Base-by-base conservation (phyloP, 1,140 invertebrate genomes). In the Rhagoletis pomonella region DNA sequence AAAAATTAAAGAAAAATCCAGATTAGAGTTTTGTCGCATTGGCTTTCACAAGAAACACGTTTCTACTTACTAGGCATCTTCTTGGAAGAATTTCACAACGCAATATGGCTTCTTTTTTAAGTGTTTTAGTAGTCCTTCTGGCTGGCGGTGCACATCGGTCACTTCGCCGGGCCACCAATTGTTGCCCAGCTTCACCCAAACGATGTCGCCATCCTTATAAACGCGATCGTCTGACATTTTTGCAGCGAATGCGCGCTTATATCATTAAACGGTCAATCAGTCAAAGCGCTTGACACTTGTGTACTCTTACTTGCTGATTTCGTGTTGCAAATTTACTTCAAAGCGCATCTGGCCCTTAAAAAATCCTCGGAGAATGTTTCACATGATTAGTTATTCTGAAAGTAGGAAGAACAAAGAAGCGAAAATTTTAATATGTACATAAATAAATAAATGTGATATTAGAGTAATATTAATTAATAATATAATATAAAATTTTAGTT, bases 131-230 rank as follows among this genome's bases (percentile, higher is more conserved):
- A 96, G 94, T 88, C 95, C 95, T 86, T 94, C 94, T 1, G 95
- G 95, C 69, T 96, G 92, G 90, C 95, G 95, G 47, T 92, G 84
- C 65, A 90, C 89, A 10, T 94, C 92, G 65, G 94, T 94, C 65
- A 97, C 96, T 92, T 96, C 95, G 7, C 96, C 96, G 59, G 97
- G 97, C 96, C 96, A 97, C 95, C 96, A 97, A 89, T 94, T 95
- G 12, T 95, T 94, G 10, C 96, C 95, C 44, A 97, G 92, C 92
- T 97, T 97, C 2, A 97, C 96, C 97, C 97, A 97, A 85, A 97
- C 97, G 85, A 97, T 93, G 89, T 97, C 96, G 67, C 96, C 96
- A 89, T 96, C 95, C 88, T 94, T 93, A 93, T 96, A 97, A 89
- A 94, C 94, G 88, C 94, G 95, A 94, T 96, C 95, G 55, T 95